Percentiles rank a stretch among this genome's conserved stretches.
Evolutionary conservation across 2,113 vertebrate species (phyloP).

Genomic region (Butastur rufipennis): DNA sequence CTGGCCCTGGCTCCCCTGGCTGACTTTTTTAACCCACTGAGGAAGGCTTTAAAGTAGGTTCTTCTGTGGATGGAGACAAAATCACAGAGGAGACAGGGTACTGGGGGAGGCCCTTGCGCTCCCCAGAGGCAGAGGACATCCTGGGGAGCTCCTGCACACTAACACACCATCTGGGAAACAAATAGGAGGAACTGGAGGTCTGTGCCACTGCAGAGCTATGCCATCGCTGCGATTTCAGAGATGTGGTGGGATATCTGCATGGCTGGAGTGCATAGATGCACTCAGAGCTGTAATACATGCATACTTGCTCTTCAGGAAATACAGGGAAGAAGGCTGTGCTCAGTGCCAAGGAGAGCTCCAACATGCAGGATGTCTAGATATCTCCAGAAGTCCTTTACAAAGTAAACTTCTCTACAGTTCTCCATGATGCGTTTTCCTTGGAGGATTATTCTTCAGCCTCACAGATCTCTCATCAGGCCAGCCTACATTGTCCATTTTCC

Average conservation of each 20-base stretch:
- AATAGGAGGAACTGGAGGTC: neutral
- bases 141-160: neutral
- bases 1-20: neutral
- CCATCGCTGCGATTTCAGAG: neutral
- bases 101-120: fast-evolving
- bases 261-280: neutral
- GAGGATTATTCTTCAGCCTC: neutral
- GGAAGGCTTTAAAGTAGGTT: neutral
- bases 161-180: neutral
- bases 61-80: neutral
- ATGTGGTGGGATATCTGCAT: neutral
- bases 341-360: neutral
- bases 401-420: neutral
- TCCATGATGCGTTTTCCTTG: neutral
- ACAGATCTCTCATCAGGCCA: neutral
- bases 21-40: neutral
- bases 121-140: neutral
- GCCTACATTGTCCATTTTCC: neutral
- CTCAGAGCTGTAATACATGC: neutral
- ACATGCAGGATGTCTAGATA: fast-evolving
- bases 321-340: neutral
- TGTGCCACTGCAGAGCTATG: fast-evolving
- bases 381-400: neutral
- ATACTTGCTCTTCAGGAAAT: neutral
- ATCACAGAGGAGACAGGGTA: neutral